Evolutionary conservation across 2,888 invertebrate genomes (phyloP).

Genomic region (Azorinus chamasolen): DNA sequence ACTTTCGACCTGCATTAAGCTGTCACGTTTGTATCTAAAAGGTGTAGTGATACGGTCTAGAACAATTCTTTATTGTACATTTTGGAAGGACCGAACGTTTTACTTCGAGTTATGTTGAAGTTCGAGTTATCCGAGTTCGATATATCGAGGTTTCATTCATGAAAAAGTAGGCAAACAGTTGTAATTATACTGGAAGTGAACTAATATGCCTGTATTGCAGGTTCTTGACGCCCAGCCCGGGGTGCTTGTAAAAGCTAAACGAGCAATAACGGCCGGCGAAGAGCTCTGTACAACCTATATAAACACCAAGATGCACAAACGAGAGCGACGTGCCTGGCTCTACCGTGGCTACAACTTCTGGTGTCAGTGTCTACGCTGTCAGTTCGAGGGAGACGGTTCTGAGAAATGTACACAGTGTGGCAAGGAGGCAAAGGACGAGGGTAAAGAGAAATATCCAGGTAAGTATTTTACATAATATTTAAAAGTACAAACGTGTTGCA

Average conservation of each 20-base stretch:
- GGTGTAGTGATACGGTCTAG: too few species aligned
- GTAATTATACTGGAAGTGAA: too few species aligned
- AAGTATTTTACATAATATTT: background rate
- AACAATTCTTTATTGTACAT: too few species aligned
- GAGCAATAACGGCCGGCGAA: slow-evolving; percentile 70
- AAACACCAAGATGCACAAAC: slow-evolving; percentile 64
- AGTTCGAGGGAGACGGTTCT: slow-evolving; percentile 76
- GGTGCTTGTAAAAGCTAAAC: slow-evolving; percentile 74
- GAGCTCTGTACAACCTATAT: slow-evolving; percentile 75
- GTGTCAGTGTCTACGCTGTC: slow-evolving; percentile 76
- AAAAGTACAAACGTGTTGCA: too few species aligned
- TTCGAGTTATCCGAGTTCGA: too few species aligned
- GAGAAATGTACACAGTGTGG: slow-evolving; percentile 71
- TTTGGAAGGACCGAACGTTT: too few species aligned
- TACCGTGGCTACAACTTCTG: slow-evolving; percentile 78
- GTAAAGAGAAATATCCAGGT: slow-evolving; percentile 62
- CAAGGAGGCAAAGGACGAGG: slow-evolving; percentile 50
- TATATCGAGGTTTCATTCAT: too few species aligned
- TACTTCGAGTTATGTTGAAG: too few species aligned
- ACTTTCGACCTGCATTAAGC: too few species aligned
- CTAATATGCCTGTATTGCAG: too few species aligned
- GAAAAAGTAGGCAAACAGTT: too few species aligned
- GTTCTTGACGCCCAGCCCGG: slow-evolving; percentile 71
- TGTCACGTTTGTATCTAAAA: too few species aligned
- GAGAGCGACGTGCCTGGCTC: slow-evolving; percentile 72